Conservation (phyloP, 1,140 invertebrate species). For the Neodiprion lecontei region DNA sequence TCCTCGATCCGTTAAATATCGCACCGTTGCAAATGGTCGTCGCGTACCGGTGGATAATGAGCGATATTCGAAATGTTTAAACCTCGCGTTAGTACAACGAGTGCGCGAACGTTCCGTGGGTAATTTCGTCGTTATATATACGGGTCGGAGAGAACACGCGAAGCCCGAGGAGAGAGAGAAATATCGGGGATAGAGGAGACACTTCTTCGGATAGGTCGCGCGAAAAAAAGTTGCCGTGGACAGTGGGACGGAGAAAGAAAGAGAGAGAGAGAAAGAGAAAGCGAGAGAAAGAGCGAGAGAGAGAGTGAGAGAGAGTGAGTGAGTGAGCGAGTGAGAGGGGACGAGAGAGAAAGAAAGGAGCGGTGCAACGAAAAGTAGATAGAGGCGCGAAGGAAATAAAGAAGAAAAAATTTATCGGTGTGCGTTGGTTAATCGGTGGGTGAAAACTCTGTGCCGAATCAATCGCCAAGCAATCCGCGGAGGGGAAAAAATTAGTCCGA, state of each 20-base stretch:
- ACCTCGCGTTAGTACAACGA: conserved; percentile 12
- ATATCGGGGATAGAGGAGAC: conserved; percentile 5
- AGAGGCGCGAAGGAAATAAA: not conserved
- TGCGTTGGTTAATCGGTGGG: too few relatives aligned
- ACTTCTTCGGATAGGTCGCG: conserved; percentile 2
- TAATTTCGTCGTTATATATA: conserved; percentile 19
- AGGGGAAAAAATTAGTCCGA: too few relatives aligned
- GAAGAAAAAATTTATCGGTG: not conserved
- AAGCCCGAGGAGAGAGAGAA: not conserved
- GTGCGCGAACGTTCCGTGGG: conserved; percentile 29
- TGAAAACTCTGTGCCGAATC: too few relatives aligned
- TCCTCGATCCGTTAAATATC: conserved; percentile 20
- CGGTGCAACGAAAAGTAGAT: not conserved
- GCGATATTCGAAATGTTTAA: too few relatives aligned
- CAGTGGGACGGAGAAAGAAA: too few relatives aligned
- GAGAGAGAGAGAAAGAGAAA: too few relatives aligned
- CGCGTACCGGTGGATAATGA: not conserved
- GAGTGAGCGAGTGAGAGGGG: not conserved
- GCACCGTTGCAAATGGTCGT: conserved; percentile 15
- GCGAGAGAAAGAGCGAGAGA: too few relatives aligned
- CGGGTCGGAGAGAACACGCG: conserved; percentile 23
- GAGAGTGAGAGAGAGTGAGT: not conserved
- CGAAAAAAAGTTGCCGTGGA: not conserved
- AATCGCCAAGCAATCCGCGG: too few relatives aligned
- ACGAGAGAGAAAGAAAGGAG: too few relatives aligned